Base-by-base conservation (phyloP, 1,140 invertebrate genomes). In the Steinernema khuongi region DNA sequence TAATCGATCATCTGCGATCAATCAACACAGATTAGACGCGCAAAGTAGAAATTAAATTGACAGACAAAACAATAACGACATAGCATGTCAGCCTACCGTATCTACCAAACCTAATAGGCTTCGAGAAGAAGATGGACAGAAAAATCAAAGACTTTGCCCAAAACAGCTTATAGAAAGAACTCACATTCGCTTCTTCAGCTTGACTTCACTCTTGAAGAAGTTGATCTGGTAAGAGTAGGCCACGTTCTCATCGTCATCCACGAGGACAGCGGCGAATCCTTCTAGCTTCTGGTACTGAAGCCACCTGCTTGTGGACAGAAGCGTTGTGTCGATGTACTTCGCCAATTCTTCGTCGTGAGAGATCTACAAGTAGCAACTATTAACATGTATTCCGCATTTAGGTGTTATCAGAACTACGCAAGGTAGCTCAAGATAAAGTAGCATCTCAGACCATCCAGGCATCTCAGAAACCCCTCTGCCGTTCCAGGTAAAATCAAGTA, bases 171-270 rank as follows among this genome's bases (percentile, higher is more conserved):
- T 22, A 14, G 50, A 22, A 11, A n/a, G 14, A 4, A 14, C 50
- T 60, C 26, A 60, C 50, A 60, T 60, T 26, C 26, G 14, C 50
- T 26, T 11, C 50, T 60, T 60, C 50, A 60, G 14, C 7, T 22
- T 7, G 7, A 60, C 50, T 60, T 60, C 50, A 7, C 14, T 14
- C 19, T 60, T 60, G 50, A n/a, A 60, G 50, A 60, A 60, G 50
- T 60, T 60, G 50, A 60, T 60, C 26, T 60, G 50, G 19, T 60
- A 60, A 22, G 50, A 60, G 22, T 60, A 60, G 22, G 50, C 50
- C 7, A 60, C 50, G 26, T 7, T 60, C 19, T 60, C 50, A 22
- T 60, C 19, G 14, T 60, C 22, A 26, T 60, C 50, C 14, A 60
- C 50, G 11, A 60, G 11, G 11, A 60, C 50, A 22, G 26, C 50